These are phyloP conservation scores for Chelidonichthys spinosus DNA, from an alignment of 2,797 vertebrate genomes.

Conservation along the genomic window DNA sequence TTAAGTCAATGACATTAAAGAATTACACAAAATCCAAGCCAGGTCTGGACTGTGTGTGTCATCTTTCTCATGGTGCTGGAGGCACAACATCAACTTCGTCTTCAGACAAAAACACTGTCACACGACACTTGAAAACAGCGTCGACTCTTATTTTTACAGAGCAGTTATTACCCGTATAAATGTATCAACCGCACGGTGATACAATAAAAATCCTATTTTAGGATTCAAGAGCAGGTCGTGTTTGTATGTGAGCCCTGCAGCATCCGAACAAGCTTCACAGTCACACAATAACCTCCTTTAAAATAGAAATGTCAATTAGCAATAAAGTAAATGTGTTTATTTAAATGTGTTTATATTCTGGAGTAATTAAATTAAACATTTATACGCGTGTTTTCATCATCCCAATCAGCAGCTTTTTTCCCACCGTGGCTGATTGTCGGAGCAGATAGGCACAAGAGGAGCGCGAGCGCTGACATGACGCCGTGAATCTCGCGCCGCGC, in stretches of 20 bases:
- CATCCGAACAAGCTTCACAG: neutral
- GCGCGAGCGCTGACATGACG: slow-evolving; percentile 11
- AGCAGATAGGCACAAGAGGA: neutral
- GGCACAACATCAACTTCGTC: neutral
- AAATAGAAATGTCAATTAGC: too few relatives aligned
- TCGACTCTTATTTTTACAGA: neutral
- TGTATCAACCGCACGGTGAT: too few relatives aligned
- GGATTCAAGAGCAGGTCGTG: neutral
- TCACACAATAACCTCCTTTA: too few relatives aligned
- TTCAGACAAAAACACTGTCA: neutral
- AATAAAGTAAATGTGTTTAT: too few relatives aligned
- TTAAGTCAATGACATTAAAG: neutral
- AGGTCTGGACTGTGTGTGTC: neutral
- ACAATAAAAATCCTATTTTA: neutral
- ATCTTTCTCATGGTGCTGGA: neutral
- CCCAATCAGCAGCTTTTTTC: too few relatives aligned
- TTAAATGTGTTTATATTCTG: too few relatives aligned
- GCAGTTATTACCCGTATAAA: neutral
- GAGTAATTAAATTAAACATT: too few relatives aligned
- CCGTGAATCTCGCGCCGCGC: slow-evolving; percentile 76
- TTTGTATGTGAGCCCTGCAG: neutral
- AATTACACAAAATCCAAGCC: neutral
- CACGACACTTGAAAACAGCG: too few relatives aligned
- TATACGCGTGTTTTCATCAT: too few relatives aligned
- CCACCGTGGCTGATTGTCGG: too few relatives aligned